phyloP scores from a whole-genome alignment of 2,888 invertebrate species.

The Tridacna gigas region DNA sequence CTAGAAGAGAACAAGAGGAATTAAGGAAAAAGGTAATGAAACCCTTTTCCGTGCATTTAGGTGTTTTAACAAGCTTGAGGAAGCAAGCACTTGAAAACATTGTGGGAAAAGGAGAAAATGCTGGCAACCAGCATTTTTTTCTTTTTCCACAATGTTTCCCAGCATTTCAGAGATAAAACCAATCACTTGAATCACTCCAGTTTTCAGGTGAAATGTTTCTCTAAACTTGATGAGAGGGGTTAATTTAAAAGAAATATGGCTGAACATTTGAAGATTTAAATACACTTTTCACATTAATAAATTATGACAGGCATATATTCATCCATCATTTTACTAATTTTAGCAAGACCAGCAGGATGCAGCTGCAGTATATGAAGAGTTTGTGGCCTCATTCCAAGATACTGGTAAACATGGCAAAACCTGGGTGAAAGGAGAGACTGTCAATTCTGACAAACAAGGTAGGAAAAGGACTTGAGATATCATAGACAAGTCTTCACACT shows the following conservation, averaged over 20 bases:
- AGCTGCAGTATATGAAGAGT: conserved; percentile 95
- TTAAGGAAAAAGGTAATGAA: conserved; percentile 80
- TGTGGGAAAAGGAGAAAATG: no score
- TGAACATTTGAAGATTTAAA: no score
- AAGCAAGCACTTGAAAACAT: no score
- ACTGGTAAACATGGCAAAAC: conserved; percentile 89
- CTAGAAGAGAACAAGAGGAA: conserved; percentile 82
- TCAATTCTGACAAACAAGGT: conserved; percentile 87
- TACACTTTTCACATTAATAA: no score
- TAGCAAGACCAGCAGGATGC: conserved; percentile 86
- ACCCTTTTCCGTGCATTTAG: no score
- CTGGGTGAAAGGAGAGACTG: conserved; percentile 99
- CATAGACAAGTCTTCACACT: not conserved
- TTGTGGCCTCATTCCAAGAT: conserved; percentile 98
- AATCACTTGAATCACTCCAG: no score
- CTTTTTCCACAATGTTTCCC: not conserved
- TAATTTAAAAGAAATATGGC: no score
- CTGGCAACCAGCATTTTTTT: no score
- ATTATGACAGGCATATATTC: no score
- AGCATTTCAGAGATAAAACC: not conserved
- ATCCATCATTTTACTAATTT: conserved; percentile 31
- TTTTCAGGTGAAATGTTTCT: no score
- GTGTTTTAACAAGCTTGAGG: no score
- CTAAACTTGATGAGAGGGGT: no score
- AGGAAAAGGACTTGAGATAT: not conserved